A percentile compares a stretch with the other conserved stretches of the same genome.
Conservation (phyloP, 1,140 invertebrate genomes). For the Saccostrea glomerata region DNA sequence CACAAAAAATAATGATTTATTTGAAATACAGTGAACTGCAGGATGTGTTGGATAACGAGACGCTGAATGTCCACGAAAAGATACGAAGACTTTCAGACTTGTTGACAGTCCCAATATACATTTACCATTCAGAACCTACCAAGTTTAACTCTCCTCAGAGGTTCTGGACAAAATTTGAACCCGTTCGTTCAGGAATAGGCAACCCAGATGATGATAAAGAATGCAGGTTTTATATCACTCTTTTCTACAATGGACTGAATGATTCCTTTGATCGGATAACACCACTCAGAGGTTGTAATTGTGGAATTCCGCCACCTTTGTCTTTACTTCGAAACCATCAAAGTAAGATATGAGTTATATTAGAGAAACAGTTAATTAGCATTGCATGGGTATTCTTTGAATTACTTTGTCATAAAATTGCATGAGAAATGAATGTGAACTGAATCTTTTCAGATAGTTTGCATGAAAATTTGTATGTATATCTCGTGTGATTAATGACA, state of each 20-base stretch:
- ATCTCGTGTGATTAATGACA: too few relatives aligned
- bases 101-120: constrained; percentile 11
- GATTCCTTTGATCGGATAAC: not conserved
- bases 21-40: not conserved
- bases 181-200: not conserved
- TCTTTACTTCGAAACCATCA: constrained; percentile 2
- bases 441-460: too few relatives aligned
- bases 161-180: constrained; percentile 11
- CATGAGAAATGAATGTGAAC: too few relatives aligned
- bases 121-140: not conserved
- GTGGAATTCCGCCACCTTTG: not conserved
- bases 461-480: too few relatives aligned
- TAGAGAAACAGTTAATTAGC: too few relatives aligned
- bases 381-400: too few relatives aligned
- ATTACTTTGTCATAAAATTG: too few relatives aligned
- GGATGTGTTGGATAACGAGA: not conserved
- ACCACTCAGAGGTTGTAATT: not conserved
- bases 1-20: too few relatives aligned
- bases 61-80: not conserved
- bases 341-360: not conserved
- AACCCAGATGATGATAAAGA: not conserved
- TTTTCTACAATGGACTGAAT: not conserved
- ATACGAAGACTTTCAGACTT: not conserved
- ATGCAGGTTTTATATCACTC: constrained; percentile 15
- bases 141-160: not conserved